A percentile compares a stretch with the other conserved stretches of the same genome.
These are phyloP conservation scores for Molossus molossus DNA, from an alignment of 2,797 vertebrate species.

Conservation along the genomic window DNA sequence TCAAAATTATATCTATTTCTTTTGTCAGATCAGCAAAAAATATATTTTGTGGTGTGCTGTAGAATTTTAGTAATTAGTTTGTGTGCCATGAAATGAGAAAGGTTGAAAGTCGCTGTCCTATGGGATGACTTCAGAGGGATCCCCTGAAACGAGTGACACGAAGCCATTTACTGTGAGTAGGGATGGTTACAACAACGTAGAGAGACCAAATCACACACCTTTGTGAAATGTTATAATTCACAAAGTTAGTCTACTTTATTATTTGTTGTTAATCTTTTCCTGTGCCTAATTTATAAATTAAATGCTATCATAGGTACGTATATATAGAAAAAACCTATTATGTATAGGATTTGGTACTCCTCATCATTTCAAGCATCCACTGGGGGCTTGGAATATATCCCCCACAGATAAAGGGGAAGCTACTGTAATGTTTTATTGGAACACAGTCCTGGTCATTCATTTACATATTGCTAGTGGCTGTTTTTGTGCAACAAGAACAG, in stretches of 20 bases:
- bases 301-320: background rate
- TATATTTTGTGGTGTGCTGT: background rate
- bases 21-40: background rate
- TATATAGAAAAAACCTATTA: background rate
- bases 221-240: background rate
- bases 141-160: background rate
- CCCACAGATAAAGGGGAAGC: background rate
- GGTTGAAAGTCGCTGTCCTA: background rate
- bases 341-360: background rate
- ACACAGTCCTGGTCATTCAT: background rate
- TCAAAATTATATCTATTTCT: background rate
- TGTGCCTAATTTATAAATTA: background rate
- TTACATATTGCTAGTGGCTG: background rate
- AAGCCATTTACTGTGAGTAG: background rate
- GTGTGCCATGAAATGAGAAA: background rate
- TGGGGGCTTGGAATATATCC: background rate
- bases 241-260: background rate
- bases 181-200: background rate
- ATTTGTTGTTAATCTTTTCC: background rate
- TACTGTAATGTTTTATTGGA: background rate
- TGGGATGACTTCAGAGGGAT: background rate
- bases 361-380: background rate
- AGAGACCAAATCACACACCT: background rate
- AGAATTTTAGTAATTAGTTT: background rate
- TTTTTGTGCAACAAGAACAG: background rate